Evolutionary conservation across 1,140 invertebrate genomes (phyloP), one percentile per base, ranked within the genome.

Genomic region (Drosophila burlai): DNA sequence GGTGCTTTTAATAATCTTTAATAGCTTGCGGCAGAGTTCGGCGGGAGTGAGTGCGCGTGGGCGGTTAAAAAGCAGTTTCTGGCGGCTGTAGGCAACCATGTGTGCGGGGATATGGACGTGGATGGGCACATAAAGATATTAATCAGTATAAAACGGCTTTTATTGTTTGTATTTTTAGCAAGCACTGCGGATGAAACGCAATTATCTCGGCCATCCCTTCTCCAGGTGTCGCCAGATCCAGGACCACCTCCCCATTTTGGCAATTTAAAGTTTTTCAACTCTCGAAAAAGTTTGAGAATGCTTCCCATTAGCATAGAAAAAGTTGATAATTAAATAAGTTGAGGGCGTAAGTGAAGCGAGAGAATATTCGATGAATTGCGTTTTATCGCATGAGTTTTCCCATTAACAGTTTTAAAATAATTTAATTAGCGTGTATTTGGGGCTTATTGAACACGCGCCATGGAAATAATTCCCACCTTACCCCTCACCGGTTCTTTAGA

Each of bases 1-100:
- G 84, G 77, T 55, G 73, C 81, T 87, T 84, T 87, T 87, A 84
- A 89, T 87, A 87, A 89, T 87, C 85, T 90, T 81, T 84, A 89
- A 87, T 84, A 76, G 83, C 80, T 55, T 29, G 73, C 29, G 62
- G 36, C 69, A 61, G 71, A 71, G 36, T 77, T 36, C 26, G 29
- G 43, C 46, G 60, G 50, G 67, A 67, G 26, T 68, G 59, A 21
- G 58, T 43, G 47, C 38, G 55, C 52, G 63, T 66, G 61, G 40
- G 43, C 52, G 58, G 46, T 16, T 81, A 36, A 73, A 50, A 73
- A 40, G 55, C 67, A 40, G 49, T 47, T 55, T 69, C 46, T 36
- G 34, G 50, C 36, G 36, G 21, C 63, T 36, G 15, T 24, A 71
- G 65, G 26, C 38, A 54, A 57, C n/a, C 59, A 42, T 21, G 42